Conservation (phyloP, 2,888 invertebrate genomes). For the Drosophila nr. fundita region DNA sequence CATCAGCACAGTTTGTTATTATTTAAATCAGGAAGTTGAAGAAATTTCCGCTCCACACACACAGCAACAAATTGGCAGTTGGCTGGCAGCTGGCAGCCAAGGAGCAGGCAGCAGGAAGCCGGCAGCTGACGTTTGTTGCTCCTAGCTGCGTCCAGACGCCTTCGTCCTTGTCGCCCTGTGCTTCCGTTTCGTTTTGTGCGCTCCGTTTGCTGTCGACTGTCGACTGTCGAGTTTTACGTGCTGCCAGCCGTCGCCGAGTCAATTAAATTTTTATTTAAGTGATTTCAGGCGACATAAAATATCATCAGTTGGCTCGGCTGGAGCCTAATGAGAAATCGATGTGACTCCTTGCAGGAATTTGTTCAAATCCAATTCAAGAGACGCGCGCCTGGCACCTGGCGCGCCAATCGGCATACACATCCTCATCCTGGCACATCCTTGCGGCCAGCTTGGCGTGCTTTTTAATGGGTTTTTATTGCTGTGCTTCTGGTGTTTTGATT, state of each 20-base stretch:
- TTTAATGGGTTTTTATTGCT: constrained; percentile 81
- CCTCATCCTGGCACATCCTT: constrained; percentile 34
- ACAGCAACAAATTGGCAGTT: constrained; percentile 77
- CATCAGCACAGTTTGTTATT: constrained; percentile 72
- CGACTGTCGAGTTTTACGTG: constrained; percentile 33
- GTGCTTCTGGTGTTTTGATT: constrained; percentile 78
- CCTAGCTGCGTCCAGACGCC: constrained; percentile 18
- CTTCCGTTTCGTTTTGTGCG: constrained; percentile 70
- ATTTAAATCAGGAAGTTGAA: constrained; percentile 83
- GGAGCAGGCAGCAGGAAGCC: constrained; percentile 11
- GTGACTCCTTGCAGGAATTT: constrained; percentile 66
- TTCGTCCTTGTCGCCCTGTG: constrained; percentile 29
- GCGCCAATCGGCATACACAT: constrained; percentile 54
- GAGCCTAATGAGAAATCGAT: constrained; percentile 78
- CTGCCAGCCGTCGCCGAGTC: constrained; percentile 58
- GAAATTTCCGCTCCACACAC: constrained; percentile 77
- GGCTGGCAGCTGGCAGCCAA: constrained; percentile 19
- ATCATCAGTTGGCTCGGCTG: constrained; percentile 51
- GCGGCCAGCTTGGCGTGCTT: constrained; percentile 44
- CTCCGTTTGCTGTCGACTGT: constrained; percentile 52
- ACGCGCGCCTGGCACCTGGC: constrained; percentile 51
- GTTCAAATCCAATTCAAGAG: constrained; percentile 70
- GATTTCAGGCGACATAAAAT: constrained; percentile 76
- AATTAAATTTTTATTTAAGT: constrained; percentile 79
- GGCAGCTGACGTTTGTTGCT: constrained; percentile 25